Base-by-base conservation (phyloP, 2,797 vertebrate genomes). In the Prionace glauca region DNA sequence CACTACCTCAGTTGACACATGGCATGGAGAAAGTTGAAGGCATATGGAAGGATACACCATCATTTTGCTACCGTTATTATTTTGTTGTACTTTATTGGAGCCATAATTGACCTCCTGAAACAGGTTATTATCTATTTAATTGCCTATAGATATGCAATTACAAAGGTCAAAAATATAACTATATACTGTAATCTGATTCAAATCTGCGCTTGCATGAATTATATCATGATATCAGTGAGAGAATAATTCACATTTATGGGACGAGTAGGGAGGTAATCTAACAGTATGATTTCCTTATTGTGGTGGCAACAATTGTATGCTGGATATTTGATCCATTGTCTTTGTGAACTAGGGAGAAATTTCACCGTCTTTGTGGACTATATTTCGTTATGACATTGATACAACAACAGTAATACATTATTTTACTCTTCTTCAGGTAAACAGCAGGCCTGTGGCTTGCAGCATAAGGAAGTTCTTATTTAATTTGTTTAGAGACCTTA, bases 211-310 rank as follows among this genome's bases (percentile, higher is more conserved):
- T 36, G n/a, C 11, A 41, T 92, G n/a, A 69, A 67, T 11, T 18
- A 92, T 69, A 67, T 36, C 32, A 67, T 36, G n/a, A 92, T 92
- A 92, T 67, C 7, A 92, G 65, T 92, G n/a, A n/a, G 87, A 26
- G 87, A 90, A 62, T 90, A 62, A 60, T 90, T 90, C 32, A 29
- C 62, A 90, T 69, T 67, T 92, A 92, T 67, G n/a, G n/a, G 32
- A 11, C 36, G 20, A 4, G 3, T 92, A 92, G n/a, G 32, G 62
- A 92, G n/a, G 22, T 92, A 92, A 69, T 69, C n/a, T 67, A 92
- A 69, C 20, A 36, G 22, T 24, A 16, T n/a, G 12, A 69, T 92
- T 16, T 69, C 65, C 24, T 92, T 67, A 36, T 92, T 67, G 22
- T 41, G 0, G 62, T 36, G n/a, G 60, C 14, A 91, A 91, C 22